Percentiles rank a stretch among this genome's conserved stretches.
Conservation (phyloP, 2,113 vertebrate genomes). For the Hemibagrus wyckioides region DNA sequence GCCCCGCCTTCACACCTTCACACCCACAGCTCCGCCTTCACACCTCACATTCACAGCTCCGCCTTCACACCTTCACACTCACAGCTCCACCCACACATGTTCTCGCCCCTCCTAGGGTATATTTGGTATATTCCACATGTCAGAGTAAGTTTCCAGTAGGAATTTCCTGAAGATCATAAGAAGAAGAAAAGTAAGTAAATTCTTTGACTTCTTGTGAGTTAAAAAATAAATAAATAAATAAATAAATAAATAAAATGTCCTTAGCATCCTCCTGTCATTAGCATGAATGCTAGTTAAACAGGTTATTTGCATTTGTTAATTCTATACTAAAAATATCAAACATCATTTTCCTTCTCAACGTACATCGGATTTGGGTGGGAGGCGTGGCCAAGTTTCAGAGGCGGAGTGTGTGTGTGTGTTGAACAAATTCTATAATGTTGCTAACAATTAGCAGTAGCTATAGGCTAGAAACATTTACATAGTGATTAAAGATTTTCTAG, state of each 20-base stretch:
- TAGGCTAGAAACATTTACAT: no score
- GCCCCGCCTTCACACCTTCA: neutral
- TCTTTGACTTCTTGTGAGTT: no score
- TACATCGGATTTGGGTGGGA: neutral
- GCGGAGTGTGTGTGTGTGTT: neutral
- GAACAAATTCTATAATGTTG: no score
- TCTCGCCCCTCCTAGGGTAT: neutral
- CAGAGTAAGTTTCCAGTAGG: no score
- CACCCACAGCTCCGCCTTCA: neutral
- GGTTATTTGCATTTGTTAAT: neutral
- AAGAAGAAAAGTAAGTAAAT: no score
- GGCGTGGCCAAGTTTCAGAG: neutral
- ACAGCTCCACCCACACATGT: neutral
- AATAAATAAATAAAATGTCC: neutral
- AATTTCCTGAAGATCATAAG: no score
- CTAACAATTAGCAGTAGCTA: no score
- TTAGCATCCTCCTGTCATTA: neutral
- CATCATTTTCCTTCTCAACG: neutral
- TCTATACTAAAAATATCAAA: neutral
- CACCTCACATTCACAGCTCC: no score
- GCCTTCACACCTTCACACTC: no score
- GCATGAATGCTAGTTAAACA: neutral
- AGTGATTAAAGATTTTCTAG: neutral
- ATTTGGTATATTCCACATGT: neutral
- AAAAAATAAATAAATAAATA: no score